Evolutionary conservation across 2,797 vertebrate genomes (phyloP).

Genomic region (Sebastes ruberrimus): DNA sequence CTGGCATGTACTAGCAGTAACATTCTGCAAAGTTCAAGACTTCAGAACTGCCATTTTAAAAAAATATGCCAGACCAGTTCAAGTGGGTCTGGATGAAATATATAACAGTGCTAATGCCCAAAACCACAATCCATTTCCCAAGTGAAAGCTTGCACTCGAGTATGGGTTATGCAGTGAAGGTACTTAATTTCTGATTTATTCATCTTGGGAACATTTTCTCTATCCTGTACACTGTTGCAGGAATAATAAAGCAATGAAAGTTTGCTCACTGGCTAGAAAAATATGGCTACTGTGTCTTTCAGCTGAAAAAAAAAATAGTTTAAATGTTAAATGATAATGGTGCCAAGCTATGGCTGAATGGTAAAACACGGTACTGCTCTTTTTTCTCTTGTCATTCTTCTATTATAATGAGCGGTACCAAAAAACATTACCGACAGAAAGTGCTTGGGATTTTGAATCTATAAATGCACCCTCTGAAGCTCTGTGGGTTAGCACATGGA

Average conservation of each 20-base stretch:
- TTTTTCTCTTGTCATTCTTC: neutral
- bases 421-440: slow-evolving; percentile 18
- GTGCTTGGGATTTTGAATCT: neutral
- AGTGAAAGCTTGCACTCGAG: slow-evolving; percentile 30
- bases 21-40: slow-evolving; percentile 20
- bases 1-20: slow-evolving; percentile 17
- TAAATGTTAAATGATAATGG: slow-evolving; percentile 32
- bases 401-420: slow-evolving; percentile 13
- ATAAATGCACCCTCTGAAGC: neutral
- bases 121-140: slow-evolving; percentile 55
- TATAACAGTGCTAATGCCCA: slow-evolving; percentile 45
- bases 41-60: neutral
- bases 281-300: slow-evolving; percentile 17
- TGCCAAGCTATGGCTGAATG: slow-evolving; percentile 23
- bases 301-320: slow-evolving; percentile 36
- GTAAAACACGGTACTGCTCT: slow-evolving; percentile 4
- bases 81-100: slow-evolving; percentile 39
- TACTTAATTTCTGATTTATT: slow-evolving; percentile 64
- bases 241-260: slow-evolving; percentile 33
- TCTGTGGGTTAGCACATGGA: neutral
- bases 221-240: slow-evolving; percentile 29
- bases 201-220: slow-evolving; percentile 33
- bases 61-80: slow-evolving; percentile 24
- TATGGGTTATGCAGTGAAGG: slow-evolving; percentile 25
- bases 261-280: slow-evolving; percentile 13